These are phyloP conservation scores for Rhadina sibilatrix DNA, from an alignment of 2,113 vertebrate species.

Conservation along the genomic window DNA sequence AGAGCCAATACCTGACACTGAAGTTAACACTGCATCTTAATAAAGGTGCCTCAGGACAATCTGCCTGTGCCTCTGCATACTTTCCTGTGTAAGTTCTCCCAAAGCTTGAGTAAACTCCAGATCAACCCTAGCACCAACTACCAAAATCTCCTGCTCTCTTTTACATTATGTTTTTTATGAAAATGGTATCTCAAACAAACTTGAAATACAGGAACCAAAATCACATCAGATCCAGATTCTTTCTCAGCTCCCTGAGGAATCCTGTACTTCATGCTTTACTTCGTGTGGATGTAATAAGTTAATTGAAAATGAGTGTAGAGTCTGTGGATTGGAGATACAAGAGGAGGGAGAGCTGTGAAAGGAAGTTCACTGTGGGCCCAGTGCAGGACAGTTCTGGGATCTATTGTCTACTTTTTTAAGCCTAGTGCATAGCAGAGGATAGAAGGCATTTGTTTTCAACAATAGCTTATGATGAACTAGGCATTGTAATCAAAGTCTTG, in stretches of 20 bases:
- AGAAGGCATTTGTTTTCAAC: neutral
- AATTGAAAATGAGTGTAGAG: neutral
- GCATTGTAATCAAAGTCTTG: neutral
- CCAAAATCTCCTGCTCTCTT: neutral
- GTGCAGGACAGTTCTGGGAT: neutral
- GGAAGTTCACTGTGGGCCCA: neutral
- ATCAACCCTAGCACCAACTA: neutral
- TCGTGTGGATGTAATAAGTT: neutral
- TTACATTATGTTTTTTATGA: neutral
- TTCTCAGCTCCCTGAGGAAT: neutral
- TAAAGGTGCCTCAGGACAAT: rapidly evolving
- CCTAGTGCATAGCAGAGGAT: neutral
- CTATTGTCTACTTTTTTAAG: neutral
- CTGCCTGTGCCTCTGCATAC: neutral
- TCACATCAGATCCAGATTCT: neutral
- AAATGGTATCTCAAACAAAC: neutral
- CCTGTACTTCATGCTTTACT: neutral
- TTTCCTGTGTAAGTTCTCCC: neutral
- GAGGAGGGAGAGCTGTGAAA: neutral
- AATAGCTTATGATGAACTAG: neutral
- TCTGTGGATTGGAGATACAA: neutral
- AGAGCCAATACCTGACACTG: neutral
- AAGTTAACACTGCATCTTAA: neutral
- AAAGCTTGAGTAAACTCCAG: neutral
- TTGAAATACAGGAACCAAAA: neutral